Conservation (phyloP, 1,140 invertebrate genomes). For the Pemphigus obesinymphae region DNA sequence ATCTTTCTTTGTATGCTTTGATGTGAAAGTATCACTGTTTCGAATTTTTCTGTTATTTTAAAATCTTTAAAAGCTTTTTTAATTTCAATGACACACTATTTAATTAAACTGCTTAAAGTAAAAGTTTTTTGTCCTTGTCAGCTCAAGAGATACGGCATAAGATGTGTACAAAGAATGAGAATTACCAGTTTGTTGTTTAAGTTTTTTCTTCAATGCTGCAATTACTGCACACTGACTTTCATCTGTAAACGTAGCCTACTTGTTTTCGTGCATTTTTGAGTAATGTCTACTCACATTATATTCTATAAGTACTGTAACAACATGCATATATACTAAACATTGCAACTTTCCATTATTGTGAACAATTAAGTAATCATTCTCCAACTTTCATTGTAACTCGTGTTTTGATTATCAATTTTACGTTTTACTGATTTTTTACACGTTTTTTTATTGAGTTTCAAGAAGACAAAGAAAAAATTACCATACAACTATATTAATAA, state of each 20-base stretch:
- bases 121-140: neutral
- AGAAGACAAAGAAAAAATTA: neutral
- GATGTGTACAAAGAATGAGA: neutral
- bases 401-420: neutral
- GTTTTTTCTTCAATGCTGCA: neutral
- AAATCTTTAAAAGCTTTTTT: conserved; percentile 23
- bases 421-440: neutral
- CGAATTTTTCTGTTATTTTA: conserved; percentile 31
- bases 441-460: neutral
- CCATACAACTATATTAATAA: no score
- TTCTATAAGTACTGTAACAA: neutral
- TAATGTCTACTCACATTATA: neutral
- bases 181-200: conserved; percentile 29
- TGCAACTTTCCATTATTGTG: neutral
- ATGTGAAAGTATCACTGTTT: conserved; percentile 14
- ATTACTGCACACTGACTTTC: neutral
- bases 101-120: neutral
- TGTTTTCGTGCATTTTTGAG: conserved; percentile 28
- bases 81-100: neutral
- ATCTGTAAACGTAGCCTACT: conserved; percentile 7
- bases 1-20: neutral
- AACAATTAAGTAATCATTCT: neutral
- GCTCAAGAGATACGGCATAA: neutral
- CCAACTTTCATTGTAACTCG: neutral
- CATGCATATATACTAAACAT: neutral